A percentile compares a stretch with the other conserved stretches of the same genome.
Conservation (phyloP, 2,888 invertebrate species). For the Athrips mouffetella region DNA sequence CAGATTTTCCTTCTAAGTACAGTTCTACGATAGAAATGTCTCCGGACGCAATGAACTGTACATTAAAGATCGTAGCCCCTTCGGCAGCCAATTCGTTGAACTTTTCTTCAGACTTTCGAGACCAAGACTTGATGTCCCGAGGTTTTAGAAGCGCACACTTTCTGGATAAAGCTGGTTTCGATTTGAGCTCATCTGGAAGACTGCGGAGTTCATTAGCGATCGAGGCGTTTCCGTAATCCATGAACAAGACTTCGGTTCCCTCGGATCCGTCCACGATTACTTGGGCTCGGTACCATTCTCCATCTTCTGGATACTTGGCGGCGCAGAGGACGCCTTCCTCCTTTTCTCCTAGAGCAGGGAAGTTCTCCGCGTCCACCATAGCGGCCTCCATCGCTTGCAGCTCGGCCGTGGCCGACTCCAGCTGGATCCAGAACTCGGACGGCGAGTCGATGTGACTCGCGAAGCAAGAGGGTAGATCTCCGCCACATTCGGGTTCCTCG, state of each 20-base stretch:
- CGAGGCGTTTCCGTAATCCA: slow-evolving; percentile 83
- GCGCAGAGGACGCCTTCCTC: slow-evolving; percentile 80
- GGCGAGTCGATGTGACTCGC: slow-evolving; percentile 86
- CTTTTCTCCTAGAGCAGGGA: slow-evolving; percentile 64
- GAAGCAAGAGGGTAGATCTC: slow-evolving; percentile 79
- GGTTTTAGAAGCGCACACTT: slow-evolving; percentile 81
- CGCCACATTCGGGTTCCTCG: slow-evolving; percentile 71
- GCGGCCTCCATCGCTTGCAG: slow-evolving; percentile 79
- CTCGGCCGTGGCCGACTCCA: slow-evolving; percentile 79
- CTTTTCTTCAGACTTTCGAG: slow-evolving; percentile 80
- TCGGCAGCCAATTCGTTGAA: slow-evolving; percentile 83
- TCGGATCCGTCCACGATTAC: slow-evolving; percentile 77
- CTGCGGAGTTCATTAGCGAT: slow-evolving; percentile 76
- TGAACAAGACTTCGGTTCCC: slow-evolving; percentile 80
- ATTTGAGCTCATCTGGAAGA: slow-evolving; percentile 79
- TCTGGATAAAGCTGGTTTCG: slow-evolving; percentile 78
- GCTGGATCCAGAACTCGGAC: slow-evolving; percentile 87
- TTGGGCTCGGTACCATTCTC: slow-evolving; percentile 83
- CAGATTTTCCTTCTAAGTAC: slow-evolving; percentile 78
- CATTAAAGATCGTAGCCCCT: slow-evolving; percentile 83
- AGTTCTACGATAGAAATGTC: slow-evolving; percentile 83
- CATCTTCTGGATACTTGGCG: slow-evolving; percentile 82
- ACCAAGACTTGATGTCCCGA: slow-evolving; percentile 79
- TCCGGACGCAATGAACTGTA: slow-evolving; percentile 81
- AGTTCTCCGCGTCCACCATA: slow-evolving; percentile 75